Evolutionary conservation across 1,140 invertebrate species (phyloP), one percentile per base, ranked within the genome.

Genomic region (Polypedilum pembai): DNA sequence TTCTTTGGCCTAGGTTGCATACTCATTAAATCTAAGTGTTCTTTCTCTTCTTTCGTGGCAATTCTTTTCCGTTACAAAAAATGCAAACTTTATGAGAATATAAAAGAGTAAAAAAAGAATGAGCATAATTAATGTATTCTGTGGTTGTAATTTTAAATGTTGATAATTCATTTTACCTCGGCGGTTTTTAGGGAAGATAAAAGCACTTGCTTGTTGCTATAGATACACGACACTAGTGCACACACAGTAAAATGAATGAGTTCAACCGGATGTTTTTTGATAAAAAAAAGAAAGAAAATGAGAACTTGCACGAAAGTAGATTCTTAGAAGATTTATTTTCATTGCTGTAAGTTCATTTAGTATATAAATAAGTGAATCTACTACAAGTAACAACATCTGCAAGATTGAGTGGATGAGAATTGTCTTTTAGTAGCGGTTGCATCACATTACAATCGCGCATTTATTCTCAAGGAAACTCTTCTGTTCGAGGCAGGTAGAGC

Each of bases 1-100:
- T 56, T 56, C 45, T n/a, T 56, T 56, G 45, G 45, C 45, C n/a
- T 56, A 56, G 45, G 45, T 33, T 56, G 45, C 45, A 56, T n/a
- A 56, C 45, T 56, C 45, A 56, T 56, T 56, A 56, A 56, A n/a
- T 56, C 10, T 15, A 33, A 33, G 45, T 56, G 15, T 33, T 33
- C 45, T 56, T 56, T 56, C 15, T 56, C 15, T 56, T 15, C 0
- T 8, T 15, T 15, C 45, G 45, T 56, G 12, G 12, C n/a, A 12
- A 12, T 56, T 56, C 41, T 15, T 56, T 4, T 15, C 45, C n/a
- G 45, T 56, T 56, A n/a, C 24, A 33, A 33, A 33, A 33, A 33
- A 33, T 33, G 24, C 24, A 33, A 33, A 33, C 12, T 56, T 56
- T 56, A 56, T 56, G 45, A 56, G 45, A 56, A 56, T n/a, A 56